These are phyloP conservation scores for Philonicus albiceps DNA, from an alignment of 2,888 invertebrate species.

Conservation along the genomic window DNA sequence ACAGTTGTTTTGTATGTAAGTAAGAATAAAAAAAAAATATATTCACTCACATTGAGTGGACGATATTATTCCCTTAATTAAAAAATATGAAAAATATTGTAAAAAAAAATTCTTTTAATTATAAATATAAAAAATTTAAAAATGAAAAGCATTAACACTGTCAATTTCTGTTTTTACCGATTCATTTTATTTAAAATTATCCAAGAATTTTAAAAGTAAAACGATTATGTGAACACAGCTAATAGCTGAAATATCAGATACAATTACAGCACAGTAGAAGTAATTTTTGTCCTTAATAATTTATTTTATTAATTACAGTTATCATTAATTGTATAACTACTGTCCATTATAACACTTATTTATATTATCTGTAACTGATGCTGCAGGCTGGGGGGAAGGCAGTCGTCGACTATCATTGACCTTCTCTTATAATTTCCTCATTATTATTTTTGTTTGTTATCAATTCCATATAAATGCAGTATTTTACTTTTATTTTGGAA, in stretches of 20 bases:
- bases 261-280: neutral
- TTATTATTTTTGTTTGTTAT: conserved; percentile 32
- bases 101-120: neutral
- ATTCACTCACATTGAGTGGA: conserved; percentile 43
- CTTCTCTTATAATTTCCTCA: neutral
- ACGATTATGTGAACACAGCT: neutral
- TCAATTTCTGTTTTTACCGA: neutral
- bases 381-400: neutral
- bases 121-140: neutral
- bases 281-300: conserved; percentile 10
- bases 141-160: neutral
- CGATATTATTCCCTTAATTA: conserved; percentile 30
- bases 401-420: neutral
- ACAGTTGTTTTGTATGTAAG: conserved; percentile 15
- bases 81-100: neutral
- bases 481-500: conserved; percentile 34
- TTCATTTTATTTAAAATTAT: neutral
- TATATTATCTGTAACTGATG: conserved; percentile 4
- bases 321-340: neutral
- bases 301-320: conserved; percentile 14
- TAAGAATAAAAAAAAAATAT: neutral
- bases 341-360: conserved; percentile 12
- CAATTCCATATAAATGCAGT: conserved; percentile 35
- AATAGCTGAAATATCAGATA: neutral
- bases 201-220: neutral